Conservation (phyloP, 2,113 vertebrate genomes). For the Prunella himalayana region DNA sequence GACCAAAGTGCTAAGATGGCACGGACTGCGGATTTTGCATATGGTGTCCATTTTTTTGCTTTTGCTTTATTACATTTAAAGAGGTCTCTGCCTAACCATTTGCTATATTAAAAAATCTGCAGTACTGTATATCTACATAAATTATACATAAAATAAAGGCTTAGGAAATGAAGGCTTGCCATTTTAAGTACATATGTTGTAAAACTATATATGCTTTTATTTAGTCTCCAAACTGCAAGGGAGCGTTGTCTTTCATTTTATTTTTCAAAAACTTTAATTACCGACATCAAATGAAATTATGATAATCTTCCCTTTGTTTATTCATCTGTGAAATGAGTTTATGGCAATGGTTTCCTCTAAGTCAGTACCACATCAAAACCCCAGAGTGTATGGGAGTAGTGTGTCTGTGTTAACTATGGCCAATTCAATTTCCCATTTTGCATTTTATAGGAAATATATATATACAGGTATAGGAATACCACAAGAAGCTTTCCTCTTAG, state of each 20-base stretch:
- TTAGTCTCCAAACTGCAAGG: neutral
- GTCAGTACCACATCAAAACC: constrained; percentile 37
- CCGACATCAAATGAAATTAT: constrained; percentile 34
- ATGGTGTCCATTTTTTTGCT: neutral
- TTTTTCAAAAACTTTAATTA: constrained; percentile 47
- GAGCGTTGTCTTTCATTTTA: neutral
- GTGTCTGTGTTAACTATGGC: neutral
- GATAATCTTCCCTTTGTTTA: constrained; percentile 37
- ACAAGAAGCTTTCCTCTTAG: neutral
- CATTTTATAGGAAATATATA: neutral
- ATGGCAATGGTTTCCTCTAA: neutral
- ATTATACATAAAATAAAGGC: constrained; percentile 12
- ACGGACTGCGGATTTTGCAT: neutral
- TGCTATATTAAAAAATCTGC: neutral
- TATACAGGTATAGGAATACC: neutral
- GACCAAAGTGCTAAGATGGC: neutral
- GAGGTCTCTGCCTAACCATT: neutral
- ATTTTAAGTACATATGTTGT: neutral
- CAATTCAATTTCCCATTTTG: neutral
- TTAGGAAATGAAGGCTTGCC: neutral
- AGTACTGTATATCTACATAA: neutral
- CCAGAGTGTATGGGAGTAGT: neutral
- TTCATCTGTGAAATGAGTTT: constrained; percentile 28
- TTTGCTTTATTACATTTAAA: constrained; percentile 5
- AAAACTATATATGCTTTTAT: constrained; percentile 3